Conservation (phyloP, 2,888 invertebrate species). For the Apodemia mormo region DNA sequence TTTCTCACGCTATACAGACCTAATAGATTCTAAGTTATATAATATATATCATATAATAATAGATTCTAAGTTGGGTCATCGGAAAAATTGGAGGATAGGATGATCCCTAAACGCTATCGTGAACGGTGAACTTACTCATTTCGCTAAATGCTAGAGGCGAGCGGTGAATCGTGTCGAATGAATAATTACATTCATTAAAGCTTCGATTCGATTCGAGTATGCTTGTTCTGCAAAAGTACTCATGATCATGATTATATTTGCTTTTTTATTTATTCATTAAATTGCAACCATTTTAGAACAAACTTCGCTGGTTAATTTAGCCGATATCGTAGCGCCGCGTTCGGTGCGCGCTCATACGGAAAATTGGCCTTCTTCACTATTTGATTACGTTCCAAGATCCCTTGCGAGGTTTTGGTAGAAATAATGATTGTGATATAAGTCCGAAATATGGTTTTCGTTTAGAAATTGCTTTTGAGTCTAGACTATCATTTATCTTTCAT, state of each 20-base stretch:
- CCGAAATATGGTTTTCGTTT: slow-evolving; percentile 46
- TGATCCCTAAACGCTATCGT: no score
- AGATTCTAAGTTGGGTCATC: no score
- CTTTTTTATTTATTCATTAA: not conserved
- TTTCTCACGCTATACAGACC: no score
- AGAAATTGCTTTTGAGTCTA: slow-evolving; percentile 36
- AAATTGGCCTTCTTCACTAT: slow-evolving; percentile 72
- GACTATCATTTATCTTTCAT: slow-evolving; percentile 9
- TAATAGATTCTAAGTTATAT: no score
- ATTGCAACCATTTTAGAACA: slow-evolving; percentile 50
- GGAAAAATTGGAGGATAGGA: no score
- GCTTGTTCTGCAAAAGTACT: not conserved
- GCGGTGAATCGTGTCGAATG: no score
- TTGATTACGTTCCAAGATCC: slow-evolving; percentile 74
- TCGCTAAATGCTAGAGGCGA: no score
- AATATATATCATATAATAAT: no score
- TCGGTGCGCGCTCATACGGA: slow-evolving; percentile 67
- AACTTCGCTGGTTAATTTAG: slow-evolving; percentile 66
- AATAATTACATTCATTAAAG: no score
- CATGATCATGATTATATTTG: not conserved
- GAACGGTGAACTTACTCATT: no score
- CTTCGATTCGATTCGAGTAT: no score
- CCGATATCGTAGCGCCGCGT: slow-evolving; percentile 58
- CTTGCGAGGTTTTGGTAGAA: slow-evolving; percentile 52
- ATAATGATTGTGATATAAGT: slow-evolving; percentile 46